Evolutionary conservation across 2,888 invertebrate species (phyloP).

Genomic region (Melolontha melolontha): DNA sequence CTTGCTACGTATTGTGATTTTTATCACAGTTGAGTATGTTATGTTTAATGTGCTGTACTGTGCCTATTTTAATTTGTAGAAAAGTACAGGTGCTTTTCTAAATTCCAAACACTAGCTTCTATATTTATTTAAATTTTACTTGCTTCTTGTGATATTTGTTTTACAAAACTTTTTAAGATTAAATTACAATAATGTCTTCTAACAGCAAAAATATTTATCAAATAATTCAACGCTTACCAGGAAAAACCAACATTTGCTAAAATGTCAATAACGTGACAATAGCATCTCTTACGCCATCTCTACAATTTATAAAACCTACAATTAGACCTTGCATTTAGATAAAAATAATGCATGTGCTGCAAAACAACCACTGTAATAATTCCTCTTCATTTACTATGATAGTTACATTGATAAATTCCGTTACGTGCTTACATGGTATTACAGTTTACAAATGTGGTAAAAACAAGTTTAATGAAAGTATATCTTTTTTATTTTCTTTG

Average conservation of each 20-base stretch:
- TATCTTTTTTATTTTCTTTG: background rate
- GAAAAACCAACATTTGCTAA: background rate
- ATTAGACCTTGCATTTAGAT: constrained; percentile 1
- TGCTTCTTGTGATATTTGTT: too few relatives aligned
- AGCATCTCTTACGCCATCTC: background rate
- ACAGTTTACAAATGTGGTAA: background rate
- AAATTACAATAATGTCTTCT: too few relatives aligned
- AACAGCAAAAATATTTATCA: too few relatives aligned
- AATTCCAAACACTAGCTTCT: too few relatives aligned
- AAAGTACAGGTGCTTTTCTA: too few relatives aligned
- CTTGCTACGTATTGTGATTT: too few relatives aligned
- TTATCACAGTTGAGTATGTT: too few relatives aligned
- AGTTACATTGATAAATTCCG: constrained; percentile 9
- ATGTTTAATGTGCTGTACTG: too few relatives aligned
- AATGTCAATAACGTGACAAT: constrained; percentile 30
- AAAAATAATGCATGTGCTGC: background rate
- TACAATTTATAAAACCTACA: background rate
- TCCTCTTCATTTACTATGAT: constrained; percentile 19
- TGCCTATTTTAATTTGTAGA: too few relatives aligned
- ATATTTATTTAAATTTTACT: too few relatives aligned
- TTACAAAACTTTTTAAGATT: too few relatives aligned
- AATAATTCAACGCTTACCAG: too few relatives aligned
- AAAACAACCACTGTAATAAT: background rate
- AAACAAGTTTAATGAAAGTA: background rate
- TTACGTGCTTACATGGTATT: background rate